Evolutionary conservation across 2,888 invertebrate genomes (phyloP), one percentile per base, ranked within the genome.

Genomic region (Apoda limacodes): DNA sequence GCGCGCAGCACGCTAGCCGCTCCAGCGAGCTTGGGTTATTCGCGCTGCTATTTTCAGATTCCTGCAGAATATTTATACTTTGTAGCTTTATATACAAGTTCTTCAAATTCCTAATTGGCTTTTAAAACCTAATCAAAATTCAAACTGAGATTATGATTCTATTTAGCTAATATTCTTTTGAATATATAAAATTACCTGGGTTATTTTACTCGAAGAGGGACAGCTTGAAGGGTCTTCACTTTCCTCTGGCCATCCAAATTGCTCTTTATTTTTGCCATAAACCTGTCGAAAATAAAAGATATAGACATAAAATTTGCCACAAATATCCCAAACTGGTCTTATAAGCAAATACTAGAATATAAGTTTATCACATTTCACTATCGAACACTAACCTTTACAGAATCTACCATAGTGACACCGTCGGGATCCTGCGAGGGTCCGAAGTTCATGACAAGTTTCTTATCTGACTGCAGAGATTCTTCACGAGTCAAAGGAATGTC

Each of bases 161-260:
- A 10, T 7, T n/a, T 11, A 10, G n/a, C n/a, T n/a, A n/a, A n/a
- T n/a, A n/a, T n/a, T n/a, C n/a, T n/a, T n/a, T n/a, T n/a, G n/a
- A n/a, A n/a, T 29, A 14, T 3, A 23, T 12, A 11, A 2, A 45
- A 44, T 40, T 54, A 78, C 75, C 50, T 70, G 69, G 21, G 71
- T 59, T 2, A 75, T 59, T 54, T 81, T 80, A 45, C 71, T 78
- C 1, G 76, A 63, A 1, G 80, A 75, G 1, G 75, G 61, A 30
- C 78, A 80, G 9, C 75, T 60, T 1, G 75, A 71, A 2, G 80
- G 70, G 33, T 97, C 97, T 52, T 97, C 96, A 5, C 85, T 88
- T 54, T 98, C 97, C 60, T 98, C 97, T 0, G 96, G 96, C 98
- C 97, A 98, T 22, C 96, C 96, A 56, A 98, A 96, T 1, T 90